These are phyloP conservation scores for Zapus hudsonius DNA, from an alignment of 2,113 vertebrate species.

Conservation along the genomic window DNA sequence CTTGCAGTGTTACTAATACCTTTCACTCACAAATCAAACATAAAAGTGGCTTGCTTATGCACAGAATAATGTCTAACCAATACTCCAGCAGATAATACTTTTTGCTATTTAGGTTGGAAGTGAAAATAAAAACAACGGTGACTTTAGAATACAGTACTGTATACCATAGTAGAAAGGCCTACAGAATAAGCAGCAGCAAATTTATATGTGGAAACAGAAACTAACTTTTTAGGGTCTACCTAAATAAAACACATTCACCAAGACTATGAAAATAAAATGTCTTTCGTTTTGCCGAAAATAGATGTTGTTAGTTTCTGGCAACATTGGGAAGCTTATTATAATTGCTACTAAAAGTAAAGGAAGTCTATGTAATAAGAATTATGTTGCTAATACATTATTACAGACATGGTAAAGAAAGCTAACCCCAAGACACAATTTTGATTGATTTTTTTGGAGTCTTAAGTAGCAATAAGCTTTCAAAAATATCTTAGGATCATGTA, in stretches of 20 bases:
- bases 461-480: constrained; percentile 43
- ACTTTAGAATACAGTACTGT: constrained; percentile 50
- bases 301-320: constrained; percentile 14
- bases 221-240: constrained; percentile 48
- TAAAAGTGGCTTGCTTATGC: constrained; percentile 22
- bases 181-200: constrained; percentile 62
- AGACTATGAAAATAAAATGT: constrained; percentile 56
- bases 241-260: constrained; percentile 43
- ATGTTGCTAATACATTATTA: constrained; percentile 28
- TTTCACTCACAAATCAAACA: constrained; percentile 25
- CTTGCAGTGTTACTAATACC: constrained; percentile 49
- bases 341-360: constrained; percentile 45
- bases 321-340: constrained; percentile 27
- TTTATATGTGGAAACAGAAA: constrained; percentile 52
- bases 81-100: constrained; percentile 47
- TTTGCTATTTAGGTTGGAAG: constrained; percentile 65
- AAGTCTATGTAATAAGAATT: constrained; percentile 12
- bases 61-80: constrained; percentile 57
- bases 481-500: constrained; percentile 21
- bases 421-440: constrained; percentile 28
- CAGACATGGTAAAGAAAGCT: constrained; percentile 41
- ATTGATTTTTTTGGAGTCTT: constrained; percentile 52
- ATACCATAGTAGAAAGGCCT: constrained; percentile 33
- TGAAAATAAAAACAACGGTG: constrained; percentile 27
- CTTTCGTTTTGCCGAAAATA: constrained; percentile 52